phyloP scores from a whole-genome alignment of 2,797 vertebrate genomes.

The Esox masquinongy region DNA sequence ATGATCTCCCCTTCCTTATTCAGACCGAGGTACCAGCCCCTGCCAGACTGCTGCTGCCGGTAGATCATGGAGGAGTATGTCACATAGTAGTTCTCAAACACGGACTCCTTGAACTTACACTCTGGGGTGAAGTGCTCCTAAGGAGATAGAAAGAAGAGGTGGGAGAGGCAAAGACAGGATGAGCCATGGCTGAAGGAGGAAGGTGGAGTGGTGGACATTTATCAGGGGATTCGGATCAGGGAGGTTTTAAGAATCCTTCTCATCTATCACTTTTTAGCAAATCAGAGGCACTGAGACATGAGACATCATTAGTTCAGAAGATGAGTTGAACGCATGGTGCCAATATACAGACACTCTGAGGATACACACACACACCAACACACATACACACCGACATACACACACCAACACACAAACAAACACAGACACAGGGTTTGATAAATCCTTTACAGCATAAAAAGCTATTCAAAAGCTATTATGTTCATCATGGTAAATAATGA shows the following conservation, averaged over 20 bases:
- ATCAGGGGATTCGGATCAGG: conserved; percentile 26
- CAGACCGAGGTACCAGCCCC: conserved; percentile 98
- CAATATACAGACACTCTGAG: neutral
- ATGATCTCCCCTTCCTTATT: conserved; percentile 99
- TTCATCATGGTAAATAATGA: conserved; percentile 61
- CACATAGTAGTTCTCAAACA: conserved; percentile 99
- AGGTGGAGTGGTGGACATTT: neutral
- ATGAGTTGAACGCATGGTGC: neutral
- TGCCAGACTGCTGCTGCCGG: conserved; percentile 96
- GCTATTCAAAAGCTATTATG: conserved; percentile 40
- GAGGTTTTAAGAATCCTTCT: conserved; percentile 26
- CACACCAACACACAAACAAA: neutral
- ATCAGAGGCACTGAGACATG: conserved; percentile 32
- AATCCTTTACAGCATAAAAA: neutral
- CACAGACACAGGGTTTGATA: conserved; percentile 6
- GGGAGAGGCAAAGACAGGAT: conserved; percentile 14
- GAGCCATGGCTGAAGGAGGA: neutral
- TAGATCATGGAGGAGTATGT: conserved; percentile 99
- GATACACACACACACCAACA: conserved; percentile 5
- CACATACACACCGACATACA: neutral
- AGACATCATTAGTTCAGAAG: conserved; percentile 37
- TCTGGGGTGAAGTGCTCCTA: conserved; percentile 99
- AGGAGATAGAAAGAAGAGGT: conserved; percentile 31
- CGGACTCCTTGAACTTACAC: conserved; percentile 99
- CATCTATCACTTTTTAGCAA: conserved; percentile 26